Percentiles rank a stretch among this genome's conserved stretches.
Conservation (phyloP, 2,113 vertebrate genomes). For the Eulemur rufifrons region DNA sequence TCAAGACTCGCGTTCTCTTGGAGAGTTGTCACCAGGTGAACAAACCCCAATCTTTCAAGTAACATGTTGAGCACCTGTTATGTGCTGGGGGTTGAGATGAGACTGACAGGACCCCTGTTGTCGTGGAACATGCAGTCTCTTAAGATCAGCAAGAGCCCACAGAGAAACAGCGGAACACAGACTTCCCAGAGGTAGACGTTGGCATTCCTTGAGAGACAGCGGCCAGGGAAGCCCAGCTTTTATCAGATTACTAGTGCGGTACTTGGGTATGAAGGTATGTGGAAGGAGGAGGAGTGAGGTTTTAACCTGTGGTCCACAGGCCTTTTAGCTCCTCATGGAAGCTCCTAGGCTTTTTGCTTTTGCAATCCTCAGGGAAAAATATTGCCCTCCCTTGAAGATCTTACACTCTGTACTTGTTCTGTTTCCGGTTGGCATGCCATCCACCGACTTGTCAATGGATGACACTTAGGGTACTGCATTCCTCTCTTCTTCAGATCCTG, state of each 20-base stretch:
- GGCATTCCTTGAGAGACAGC: neutral
- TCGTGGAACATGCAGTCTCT: neutral
- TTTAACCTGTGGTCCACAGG: neutral
- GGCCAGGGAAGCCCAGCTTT: neutral
- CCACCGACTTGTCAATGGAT: neutral
- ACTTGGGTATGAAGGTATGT: neutral
- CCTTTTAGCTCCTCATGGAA: too few species aligned
- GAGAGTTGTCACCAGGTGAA: too few species aligned
- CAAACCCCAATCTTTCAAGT: too few species aligned
- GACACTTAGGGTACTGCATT: neutral
- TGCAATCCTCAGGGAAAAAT: neutral
- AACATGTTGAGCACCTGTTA: neutral
- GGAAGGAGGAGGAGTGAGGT: neutral
- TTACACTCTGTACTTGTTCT: neutral
- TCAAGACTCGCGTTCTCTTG: too few species aligned
- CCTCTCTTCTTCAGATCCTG: neutral
- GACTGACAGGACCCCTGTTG: neutral
- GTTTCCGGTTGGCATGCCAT: accelerated
- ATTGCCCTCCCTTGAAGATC: neutral
- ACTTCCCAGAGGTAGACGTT: neutral
- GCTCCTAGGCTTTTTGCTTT: neutral
- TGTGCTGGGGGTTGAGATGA: neutral
- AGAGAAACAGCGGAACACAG: neutral
- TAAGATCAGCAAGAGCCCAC: neutral
- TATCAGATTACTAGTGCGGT: too few species aligned